Conservation (phyloP, 2,113 vertebrate species). For the Tragelaphus strepsiceros region DNA sequence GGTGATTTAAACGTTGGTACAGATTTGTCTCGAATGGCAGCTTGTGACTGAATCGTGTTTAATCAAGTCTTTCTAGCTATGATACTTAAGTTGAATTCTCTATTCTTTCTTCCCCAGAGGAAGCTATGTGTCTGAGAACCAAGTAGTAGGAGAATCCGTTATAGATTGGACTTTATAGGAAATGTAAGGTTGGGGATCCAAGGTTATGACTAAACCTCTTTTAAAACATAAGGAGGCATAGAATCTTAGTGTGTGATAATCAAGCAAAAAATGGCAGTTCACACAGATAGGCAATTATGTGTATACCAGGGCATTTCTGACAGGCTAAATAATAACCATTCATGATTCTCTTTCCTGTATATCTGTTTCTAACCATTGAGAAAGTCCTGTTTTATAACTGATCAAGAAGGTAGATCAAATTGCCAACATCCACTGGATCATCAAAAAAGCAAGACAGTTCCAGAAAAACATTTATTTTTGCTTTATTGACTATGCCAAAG, state of each 20-base stretch:
- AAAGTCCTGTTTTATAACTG: background rate
- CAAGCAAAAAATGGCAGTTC: background rate
- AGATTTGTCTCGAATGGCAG: slow-evolving; percentile 14
- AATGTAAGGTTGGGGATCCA: background rate
- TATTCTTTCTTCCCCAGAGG: background rate
- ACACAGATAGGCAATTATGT: background rate
- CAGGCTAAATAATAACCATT: background rate
- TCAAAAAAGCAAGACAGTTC: background rate
- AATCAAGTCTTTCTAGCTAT: background rate
- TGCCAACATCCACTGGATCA: background rate
- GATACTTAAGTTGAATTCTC: background rate
- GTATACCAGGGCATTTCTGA: background rate
- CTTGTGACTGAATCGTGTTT: background rate
- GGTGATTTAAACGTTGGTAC: background rate
- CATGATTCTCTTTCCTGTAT: background rate
- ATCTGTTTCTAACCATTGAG: background rate
- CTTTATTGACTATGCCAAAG: background rate
- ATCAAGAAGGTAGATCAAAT: background rate
- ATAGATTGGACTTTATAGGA: background rate
- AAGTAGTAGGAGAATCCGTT: background rate
- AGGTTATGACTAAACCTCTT: background rate
- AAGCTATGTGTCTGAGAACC: background rate
- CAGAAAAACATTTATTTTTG: background rate
- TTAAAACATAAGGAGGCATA: background rate
- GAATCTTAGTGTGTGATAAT: background rate